phyloP scores from a whole-genome alignment of 2,113 vertebrate genomes.

The Laterallus jamaicensis region DNA sequence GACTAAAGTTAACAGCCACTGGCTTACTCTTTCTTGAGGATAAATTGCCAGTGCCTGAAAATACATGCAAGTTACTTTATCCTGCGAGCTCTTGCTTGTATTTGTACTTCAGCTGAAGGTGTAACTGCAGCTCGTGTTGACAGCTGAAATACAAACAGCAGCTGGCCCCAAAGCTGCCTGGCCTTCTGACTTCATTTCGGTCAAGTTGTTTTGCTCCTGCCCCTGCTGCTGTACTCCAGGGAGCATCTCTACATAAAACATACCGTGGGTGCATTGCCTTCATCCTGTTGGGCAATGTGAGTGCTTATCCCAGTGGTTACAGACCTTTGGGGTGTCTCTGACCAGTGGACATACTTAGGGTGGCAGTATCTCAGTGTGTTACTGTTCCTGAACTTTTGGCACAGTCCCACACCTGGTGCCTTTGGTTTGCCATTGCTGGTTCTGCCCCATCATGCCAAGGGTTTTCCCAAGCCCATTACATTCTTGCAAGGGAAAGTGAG shows the following conservation, averaged over 20 bases:
- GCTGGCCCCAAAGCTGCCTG: not conserved
- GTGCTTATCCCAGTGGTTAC: not conserved
- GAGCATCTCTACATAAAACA: not conserved
- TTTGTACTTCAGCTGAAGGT: not conserved
- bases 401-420: not conserved
- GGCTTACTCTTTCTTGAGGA: not conserved
- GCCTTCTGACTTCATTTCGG: not conserved
- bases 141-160: not conserved
- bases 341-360: too few species aligned
- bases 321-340: not conserved
- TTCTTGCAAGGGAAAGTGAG: not conserved
- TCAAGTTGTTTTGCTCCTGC: not conserved
- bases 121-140: not conserved
- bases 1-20: not conserved
- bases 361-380: too few species aligned
- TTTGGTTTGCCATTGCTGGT: not conserved
- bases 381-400: not conserved
- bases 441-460: not conserved
- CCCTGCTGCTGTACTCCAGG: not conserved
- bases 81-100: not conserved
- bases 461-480: not conserved
- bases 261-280: not conserved
- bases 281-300: not conserved
- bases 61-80: not conserved
- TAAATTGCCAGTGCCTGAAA: not conserved